phyloP scores from a whole-genome alignment of 2,888 invertebrate species.

The Steinernema hermaphroditum region DNA sequence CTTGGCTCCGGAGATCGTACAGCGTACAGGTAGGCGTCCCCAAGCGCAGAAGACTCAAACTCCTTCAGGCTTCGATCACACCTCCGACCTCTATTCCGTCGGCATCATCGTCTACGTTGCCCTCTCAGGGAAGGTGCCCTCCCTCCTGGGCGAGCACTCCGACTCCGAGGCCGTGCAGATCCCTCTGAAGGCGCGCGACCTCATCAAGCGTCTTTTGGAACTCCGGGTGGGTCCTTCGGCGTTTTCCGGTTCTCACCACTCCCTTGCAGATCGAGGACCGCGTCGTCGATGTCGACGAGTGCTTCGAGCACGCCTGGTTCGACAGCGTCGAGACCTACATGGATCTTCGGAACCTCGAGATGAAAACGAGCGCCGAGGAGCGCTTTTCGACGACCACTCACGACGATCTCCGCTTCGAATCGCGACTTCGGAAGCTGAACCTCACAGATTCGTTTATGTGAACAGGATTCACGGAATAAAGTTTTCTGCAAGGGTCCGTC shows the following conservation, averaged over 20 bases:
- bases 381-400: conserved; percentile 67
- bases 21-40: conserved; percentile 78
- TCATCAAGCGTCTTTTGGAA: conserved; percentile 88
- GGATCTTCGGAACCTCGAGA: conserved; percentile 61
- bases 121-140: conserved; percentile 96
- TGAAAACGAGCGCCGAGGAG: conserved; percentile 69
- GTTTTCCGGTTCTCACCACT: background rate
- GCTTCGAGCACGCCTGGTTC: conserved; percentile 62
- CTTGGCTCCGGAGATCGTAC: conserved; percentile 90
- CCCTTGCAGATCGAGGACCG: conserved; percentile 63
- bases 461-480: background rate
- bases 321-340: conserved; percentile 58
- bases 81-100: conserved; percentile 99
- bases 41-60: too few species aligned
- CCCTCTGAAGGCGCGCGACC: conserved; percentile 91
- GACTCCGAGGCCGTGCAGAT: conserved; percentile 99
- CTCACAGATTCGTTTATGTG: background rate
- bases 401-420: conserved; percentile 36
- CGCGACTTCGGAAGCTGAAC: background rate
- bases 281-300: conserved; percentile 60
- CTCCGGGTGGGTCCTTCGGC: background rate
- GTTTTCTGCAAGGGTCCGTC: too few species aligned
- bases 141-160: conserved; percentile 98
- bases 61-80: conserved; percentile 81
- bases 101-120: conserved; percentile 92